Conservation (phyloP, 2,888 invertebrate species). For the Nemotelus pantherinus region DNA sequence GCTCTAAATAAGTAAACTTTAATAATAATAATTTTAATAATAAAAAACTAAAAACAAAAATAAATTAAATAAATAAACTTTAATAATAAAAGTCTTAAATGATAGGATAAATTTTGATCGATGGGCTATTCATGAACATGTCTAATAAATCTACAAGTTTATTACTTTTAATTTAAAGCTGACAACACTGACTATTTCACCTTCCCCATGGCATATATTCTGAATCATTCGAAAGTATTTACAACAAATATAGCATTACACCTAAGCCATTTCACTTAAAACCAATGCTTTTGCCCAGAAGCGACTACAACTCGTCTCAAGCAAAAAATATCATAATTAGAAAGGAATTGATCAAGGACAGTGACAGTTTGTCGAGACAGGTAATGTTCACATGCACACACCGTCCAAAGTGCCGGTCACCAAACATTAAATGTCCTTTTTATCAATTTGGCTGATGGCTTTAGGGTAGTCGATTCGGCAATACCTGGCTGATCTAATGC, state of each 20-base stretch:
- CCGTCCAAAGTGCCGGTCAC: neutral
- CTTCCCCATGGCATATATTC: neutral
- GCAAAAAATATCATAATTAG: constrained; percentile 28
- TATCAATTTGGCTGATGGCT: neutral
- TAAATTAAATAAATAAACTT: too few species aligned
- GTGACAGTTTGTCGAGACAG: constrained; percentile 13
- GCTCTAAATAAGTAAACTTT: too few species aligned
- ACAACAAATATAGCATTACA: neutral
- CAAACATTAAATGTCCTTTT: neutral
- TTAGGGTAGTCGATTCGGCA: neutral
- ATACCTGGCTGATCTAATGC: constrained; percentile 31
- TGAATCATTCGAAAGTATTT: constrained; percentile 22
- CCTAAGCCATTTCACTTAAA: neutral
- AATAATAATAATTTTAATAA: too few species aligned
- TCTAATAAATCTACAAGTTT: neutral
- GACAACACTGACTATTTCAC: neutral
- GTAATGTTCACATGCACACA: constrained; percentile 28
- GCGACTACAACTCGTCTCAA: neutral
- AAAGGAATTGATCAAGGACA: constrained; percentile 39
- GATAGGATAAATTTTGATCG: too few species aligned
- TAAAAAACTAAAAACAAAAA: too few species aligned
- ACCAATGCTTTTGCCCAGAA: neutral
- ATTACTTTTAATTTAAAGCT: neutral
- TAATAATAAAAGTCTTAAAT: too few species aligned
- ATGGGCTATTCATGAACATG: too few species aligned